These are phyloP conservation scores for Mesochorus sp. DNA, from an alignment of 2,888 invertebrate species.

Conservation along the genomic window DNA sequence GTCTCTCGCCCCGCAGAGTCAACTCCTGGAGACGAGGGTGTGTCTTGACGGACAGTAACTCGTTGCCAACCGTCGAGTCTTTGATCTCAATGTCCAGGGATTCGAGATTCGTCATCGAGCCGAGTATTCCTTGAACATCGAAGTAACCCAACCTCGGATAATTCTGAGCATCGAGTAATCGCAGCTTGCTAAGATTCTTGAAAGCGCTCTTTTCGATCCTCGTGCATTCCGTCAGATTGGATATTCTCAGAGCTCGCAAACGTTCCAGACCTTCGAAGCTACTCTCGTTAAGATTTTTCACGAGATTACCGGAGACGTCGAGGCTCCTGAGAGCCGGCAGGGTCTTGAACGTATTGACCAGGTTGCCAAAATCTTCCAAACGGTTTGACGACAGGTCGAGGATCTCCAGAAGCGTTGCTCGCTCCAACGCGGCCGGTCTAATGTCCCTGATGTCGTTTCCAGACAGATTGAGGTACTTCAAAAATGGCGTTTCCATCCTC, in stretches of 20 bases:
- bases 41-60: constrained; percentile 90
- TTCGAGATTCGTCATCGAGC: constrained; percentile 89
- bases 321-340: constrained; percentile 88
- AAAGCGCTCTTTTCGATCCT: constrained; percentile 93
- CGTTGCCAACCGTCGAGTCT: constrained; percentile 90
- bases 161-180: constrained; percentile 88
- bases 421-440: constrained; percentile 87
- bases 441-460: constrained; percentile 88
- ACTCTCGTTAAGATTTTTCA: constrained; percentile 88
- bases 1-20: constrained; percentile 88
- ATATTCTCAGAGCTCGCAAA: constrained; percentile 86
- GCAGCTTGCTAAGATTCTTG: constrained; percentile 87
- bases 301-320: constrained; percentile 93
- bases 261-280: constrained; percentile 89
- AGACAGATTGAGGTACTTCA: constrained; percentile 90
- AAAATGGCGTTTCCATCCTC: constrained; percentile 92
- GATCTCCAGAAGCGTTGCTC: constrained; percentile 90
- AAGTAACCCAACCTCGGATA: constrained; percentile 92
- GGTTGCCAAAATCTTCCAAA: constrained; percentile 84
- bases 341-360: constrained; percentile 76
- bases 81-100: constrained; percentile 93
- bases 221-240: constrained; percentile 87
- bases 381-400: constrained; percentile 91
- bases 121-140: constrained; percentile 93
- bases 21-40: constrained; percentile 90